Evolutionary conservation across 2,113 vertebrate genomes (phyloP).

Genomic region (Larimichthys crocea): DNA sequence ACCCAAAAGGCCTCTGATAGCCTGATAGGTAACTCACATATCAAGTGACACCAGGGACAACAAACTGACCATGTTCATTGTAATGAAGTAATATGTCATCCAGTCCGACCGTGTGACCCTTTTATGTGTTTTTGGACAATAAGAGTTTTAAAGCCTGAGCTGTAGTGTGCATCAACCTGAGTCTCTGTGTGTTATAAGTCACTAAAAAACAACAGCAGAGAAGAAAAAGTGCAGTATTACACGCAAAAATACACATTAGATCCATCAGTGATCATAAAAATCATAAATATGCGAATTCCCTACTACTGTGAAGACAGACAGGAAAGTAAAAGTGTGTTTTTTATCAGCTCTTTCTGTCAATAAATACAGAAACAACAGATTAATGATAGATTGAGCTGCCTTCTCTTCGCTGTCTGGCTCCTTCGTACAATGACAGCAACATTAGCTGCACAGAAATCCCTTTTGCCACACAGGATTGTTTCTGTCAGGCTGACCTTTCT

Average conservation of each 20-base stretch:
- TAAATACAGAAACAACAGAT: not conserved
- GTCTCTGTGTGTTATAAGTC: no score
- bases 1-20: not conserved
- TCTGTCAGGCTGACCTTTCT: constrained; percentile 52
- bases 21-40: not conserved
- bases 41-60: not conserved
- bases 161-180: no score
- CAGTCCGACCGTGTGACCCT: not conserved
- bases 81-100: constrained; percentile 11
- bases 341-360: not conserved
- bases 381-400: not conserved
- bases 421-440: constrained; percentile 11
- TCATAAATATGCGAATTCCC: no score
- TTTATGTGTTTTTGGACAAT: not conserved
- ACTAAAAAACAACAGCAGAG: no score
- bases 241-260: no score
- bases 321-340: not conserved
- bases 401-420: not conserved
- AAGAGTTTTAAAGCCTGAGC: not conserved
- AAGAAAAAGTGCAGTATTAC: no score
- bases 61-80: not conserved
- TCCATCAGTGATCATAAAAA: no score
- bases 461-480: constrained; percentile 26
- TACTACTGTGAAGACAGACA: not conserved
- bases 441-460: constrained; percentile 35